phyloP scores from a whole-genome alignment of 2,113 vertebrate genomes.

The Melanotaenia duboulayi region DNA sequence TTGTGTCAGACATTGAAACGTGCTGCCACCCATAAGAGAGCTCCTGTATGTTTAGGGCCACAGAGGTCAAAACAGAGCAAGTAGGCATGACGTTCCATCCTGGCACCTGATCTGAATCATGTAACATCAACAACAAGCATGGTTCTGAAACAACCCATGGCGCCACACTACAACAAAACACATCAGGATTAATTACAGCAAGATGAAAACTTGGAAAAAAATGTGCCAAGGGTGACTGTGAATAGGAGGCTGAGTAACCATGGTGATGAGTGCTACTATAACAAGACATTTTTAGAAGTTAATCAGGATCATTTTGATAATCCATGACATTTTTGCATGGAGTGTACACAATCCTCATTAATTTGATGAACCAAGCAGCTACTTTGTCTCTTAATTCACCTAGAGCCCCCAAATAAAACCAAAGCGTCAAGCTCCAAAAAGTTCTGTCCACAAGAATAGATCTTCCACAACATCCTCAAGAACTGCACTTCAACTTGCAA shows the following conservation, averaged over 20 bases:
- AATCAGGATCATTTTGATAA: constrained; percentile 13
- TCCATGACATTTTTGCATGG: constrained; percentile 4
- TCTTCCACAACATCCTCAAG: constrained; percentile 18
- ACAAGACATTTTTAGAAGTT: constrained; percentile 39
- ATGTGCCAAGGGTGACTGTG: constrained; percentile 25
- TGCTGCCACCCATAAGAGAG: constrained; percentile 72
- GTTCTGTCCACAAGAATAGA: constrained; percentile 18
- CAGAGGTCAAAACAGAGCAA: constrained; percentile 48
- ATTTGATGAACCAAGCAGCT: constrained; percentile 30
- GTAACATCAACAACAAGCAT: constrained; percentile 37
- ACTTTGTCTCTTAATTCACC: background rate
- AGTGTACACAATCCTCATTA: constrained; percentile 8
- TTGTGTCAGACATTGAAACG: constrained; percentile 66
- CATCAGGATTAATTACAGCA: constrained; percentile 44
- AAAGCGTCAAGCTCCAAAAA: constrained; percentile 1
- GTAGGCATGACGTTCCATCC: constrained; percentile 43
- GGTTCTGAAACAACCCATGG: constrained; percentile 47
- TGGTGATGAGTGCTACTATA: constrained; percentile 36
- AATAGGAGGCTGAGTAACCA: constrained; percentile 21
- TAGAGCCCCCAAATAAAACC: constrained; percentile 19
- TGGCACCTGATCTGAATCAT: constrained; percentile 42
- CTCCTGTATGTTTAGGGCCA: constrained; percentile 69
- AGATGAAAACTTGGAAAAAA: constrained; percentile 32
- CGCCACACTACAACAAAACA: constrained; percentile 57
- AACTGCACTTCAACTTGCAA: constrained; percentile 21